A percentile compares a stretch with the other conserved stretches of the same genome.
Conservation (phyloP, 2,888 invertebrate genomes). For the Tethea ocularis region DNA sequence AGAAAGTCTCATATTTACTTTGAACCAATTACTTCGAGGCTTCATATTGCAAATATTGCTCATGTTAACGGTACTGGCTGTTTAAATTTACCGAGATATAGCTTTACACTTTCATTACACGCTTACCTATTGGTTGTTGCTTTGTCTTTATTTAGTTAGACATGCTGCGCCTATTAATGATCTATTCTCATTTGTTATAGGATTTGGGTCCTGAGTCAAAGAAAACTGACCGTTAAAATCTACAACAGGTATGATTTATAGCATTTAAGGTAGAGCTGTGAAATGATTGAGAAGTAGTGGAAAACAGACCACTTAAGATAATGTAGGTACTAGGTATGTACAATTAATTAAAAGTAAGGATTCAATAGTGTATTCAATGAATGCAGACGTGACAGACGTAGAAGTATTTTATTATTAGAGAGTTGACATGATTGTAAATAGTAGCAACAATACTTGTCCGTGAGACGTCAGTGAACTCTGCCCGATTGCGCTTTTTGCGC, state of each 20-base stretch:
- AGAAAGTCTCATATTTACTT: slow-evolving; percentile 62
- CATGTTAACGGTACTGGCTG: slow-evolving; percentile 22
- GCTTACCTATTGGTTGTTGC: slow-evolving; percentile 12
- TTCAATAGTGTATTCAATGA: not conserved
- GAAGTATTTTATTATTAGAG: slow-evolving; percentile 24
- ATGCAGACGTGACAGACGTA: not conserved
- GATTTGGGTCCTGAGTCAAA: slow-evolving; percentile 41
- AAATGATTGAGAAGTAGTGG: too few relatives aligned
- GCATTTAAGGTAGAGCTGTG: not conserved
- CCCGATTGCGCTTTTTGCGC: slow-evolving; percentile 54
- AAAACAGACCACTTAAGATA: too few relatives aligned
- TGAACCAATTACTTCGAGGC: slow-evolving; percentile 34
- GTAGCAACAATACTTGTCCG: slow-evolving; percentile 52
- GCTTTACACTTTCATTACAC: slow-evolving; percentile 24
- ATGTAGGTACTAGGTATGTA: not conserved
- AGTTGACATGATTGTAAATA: slow-evolving; percentile 43
- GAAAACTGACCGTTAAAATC: slow-evolving; percentile 25
- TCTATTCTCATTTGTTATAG: slow-evolving; percentile 46
- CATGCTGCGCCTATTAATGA: slow-evolving; percentile 10
- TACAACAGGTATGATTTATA: slow-evolving; percentile 37
- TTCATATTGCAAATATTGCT: slow-evolving; percentile 35
- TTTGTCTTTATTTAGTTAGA: slow-evolving; percentile 3
- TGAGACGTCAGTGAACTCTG: slow-evolving; percentile 68
- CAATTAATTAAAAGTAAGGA: not conserved
- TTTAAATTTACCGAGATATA: slow-evolving; percentile 16